A percentile compares a stretch with the other conserved stretches of the same genome.
Conservation (phyloP, 2,888 invertebrate species). For the Ceraclea dissimilis region DNA sequence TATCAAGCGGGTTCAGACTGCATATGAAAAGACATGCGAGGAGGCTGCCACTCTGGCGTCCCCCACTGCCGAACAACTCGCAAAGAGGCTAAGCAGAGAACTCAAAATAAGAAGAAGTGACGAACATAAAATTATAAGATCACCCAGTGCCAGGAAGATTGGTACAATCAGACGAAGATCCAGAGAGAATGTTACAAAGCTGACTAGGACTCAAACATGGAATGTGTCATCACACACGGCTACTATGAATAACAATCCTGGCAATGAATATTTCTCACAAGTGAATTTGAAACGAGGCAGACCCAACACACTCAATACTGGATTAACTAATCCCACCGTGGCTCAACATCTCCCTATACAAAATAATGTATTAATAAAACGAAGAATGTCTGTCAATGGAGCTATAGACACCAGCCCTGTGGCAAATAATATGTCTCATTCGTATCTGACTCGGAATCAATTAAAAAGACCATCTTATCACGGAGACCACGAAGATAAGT, state of each 20-base stretch:
- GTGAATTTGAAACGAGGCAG: constrained; percentile 46
- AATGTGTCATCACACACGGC: constrained; percentile 44
- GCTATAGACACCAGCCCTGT: constrained; percentile 19
- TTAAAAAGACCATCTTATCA: constrained; percentile 35
- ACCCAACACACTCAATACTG: constrained; percentile 41
- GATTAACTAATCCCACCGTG: constrained; percentile 30
- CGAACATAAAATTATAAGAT: constrained; percentile 64
- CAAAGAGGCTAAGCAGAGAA: constrained; percentile 62
- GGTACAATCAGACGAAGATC: constrained; percentile 66
- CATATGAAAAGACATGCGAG: constrained; percentile 65
- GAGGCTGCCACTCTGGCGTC: constrained; percentile 58
- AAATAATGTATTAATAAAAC: not conserved
- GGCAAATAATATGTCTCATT: not conserved
- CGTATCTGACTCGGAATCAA: constrained; percentile 8
- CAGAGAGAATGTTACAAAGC: constrained; percentile 51
- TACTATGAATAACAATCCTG: not conserved
- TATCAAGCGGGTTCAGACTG: constrained; percentile 59
- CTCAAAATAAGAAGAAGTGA: constrained; percentile 63
- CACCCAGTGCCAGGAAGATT: constrained; percentile 76
- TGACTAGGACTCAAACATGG: constrained; percentile 59
- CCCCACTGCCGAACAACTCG: constrained; percentile 61
- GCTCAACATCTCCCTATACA: constrained; percentile 9
- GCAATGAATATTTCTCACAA: constrained; percentile 46
- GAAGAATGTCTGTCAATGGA: constrained; percentile 2
- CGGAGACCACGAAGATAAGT: constrained; percentile 31